phyloP scores from a whole-genome alignment of 2,888 invertebrate genomes.

The Zhuqinia jingwanae region DNA sequence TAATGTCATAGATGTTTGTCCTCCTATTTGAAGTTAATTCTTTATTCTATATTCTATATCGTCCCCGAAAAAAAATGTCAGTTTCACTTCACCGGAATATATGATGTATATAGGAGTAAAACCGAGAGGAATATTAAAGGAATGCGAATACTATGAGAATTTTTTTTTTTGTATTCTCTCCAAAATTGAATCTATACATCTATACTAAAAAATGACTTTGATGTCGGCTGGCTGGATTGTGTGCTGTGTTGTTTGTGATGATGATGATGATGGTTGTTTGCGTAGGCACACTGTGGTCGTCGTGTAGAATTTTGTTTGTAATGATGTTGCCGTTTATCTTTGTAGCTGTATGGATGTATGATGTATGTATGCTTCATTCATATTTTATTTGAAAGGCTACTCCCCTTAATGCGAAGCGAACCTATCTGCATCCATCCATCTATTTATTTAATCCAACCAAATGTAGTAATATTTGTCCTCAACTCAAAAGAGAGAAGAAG shows the following conservation, averaged over 20 bases:
- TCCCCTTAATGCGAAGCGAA: conserved; percentile 37
- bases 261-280: too few species aligned
- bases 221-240: not conserved
- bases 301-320: conserved; percentile 13
- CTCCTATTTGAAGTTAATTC: conserved; percentile 24
- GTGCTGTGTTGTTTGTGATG: not conserved
- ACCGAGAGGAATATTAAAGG: not conserved
- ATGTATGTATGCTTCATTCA: conserved; percentile 26
- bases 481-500: conserved; percentile 38
- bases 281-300: not conserved
- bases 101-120: not conserved
- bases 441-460: conserved; percentile 63
- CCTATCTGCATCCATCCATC: conserved; percentile 63
- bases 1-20: conserved; percentile 6
- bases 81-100: conserved; percentile 26
- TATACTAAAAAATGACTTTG: conserved; percentile 34
- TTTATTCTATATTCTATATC: conserved; percentile 10
- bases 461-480: conserved; percentile 50
- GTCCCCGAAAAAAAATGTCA: conserved; percentile 45
- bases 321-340: conserved; percentile 52
- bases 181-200: conserved; percentile 51
- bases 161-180: conserved; percentile 4
- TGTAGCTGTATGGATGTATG: conserved; percentile 21
- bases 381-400: conserved; percentile 58
- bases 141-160: not conserved